phyloP scores from a whole-genome alignment of 2,113 vertebrate genomes.

The Syngnathus scovelli region DNA sequence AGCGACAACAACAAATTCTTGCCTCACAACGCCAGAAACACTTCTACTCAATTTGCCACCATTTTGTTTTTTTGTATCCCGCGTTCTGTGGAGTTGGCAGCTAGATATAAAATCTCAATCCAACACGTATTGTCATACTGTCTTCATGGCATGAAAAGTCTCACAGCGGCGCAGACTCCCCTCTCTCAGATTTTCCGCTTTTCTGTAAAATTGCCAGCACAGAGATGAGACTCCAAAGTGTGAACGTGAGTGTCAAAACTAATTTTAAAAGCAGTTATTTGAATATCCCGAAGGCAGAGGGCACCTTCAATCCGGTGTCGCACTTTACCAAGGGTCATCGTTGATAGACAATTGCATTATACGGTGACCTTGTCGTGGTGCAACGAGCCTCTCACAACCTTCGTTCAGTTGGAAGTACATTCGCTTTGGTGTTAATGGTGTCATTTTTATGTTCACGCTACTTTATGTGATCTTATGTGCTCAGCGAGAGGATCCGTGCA shows the following conservation, averaged over 20 bases:
- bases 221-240: too few species aligned
- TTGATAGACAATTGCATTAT: neutral
- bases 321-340: neutral
- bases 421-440: slow-evolving; percentile 15
- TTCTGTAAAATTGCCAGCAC: too few species aligned
- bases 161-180: too few species aligned
- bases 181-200: too few species aligned
- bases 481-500: neutral
- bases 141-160: slow-evolving; percentile 31
- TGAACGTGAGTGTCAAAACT: too few species aligned
- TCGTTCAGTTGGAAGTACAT: slow-evolving; percentile 1
- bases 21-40: slow-evolving; percentile 33
- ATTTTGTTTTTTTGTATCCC: slow-evolving; percentile 49
- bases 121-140: slow-evolving; percentile 49
- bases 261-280: neutral
- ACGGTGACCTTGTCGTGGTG: neutral
- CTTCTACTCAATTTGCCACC: slow-evolving; percentile 35
- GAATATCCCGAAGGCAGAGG: neutral
- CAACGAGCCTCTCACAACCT: neutral
- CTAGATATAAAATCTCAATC: slow-evolving; percentile 46
- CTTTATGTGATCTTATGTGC: slow-evolving; percentile 20
- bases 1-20: slow-evolving; percentile 27
- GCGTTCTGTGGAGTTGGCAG: slow-evolving; percentile 31
- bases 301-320: neutral
- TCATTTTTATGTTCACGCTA: slow-evolving; percentile 12